Evolutionary conservation across 2,113 vertebrate genomes (phyloP).

Genomic region (Sceloporus undulatus): DNA sequence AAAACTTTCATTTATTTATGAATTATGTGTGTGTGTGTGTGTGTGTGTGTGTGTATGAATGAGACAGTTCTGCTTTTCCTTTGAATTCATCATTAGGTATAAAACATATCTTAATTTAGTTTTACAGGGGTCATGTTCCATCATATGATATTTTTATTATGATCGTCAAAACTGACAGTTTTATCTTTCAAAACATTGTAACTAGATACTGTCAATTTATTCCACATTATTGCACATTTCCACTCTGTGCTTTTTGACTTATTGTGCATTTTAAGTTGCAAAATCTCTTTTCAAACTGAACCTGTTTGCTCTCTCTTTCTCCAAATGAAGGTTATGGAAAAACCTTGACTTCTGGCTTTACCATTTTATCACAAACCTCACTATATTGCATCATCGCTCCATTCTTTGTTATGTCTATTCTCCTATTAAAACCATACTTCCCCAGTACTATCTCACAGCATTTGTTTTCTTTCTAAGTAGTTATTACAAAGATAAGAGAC

Average conservation of each 20-base stretch:
- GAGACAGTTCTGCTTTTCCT: too few species aligned
- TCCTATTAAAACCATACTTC: neutral
- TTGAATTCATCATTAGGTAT: too few species aligned
- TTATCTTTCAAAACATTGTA: neutral
- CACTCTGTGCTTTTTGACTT: neutral
- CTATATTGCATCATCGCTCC: neutral
- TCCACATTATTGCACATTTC: neutral
- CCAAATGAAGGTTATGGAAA: neutral
- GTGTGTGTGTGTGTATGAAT: too few species aligned
- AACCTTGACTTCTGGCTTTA: neutral
- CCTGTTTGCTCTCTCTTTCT: neutral
- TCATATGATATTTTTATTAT: neutral
- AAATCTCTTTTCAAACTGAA: neutral
- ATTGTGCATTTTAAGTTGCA: neutral
- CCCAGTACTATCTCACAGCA: neutral
- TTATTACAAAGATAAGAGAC: neutral
- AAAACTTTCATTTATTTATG: too few species aligned
- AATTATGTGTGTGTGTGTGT: too few species aligned
- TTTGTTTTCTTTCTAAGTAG: neutral
- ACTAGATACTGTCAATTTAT: neutral
- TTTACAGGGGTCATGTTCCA: too few species aligned
- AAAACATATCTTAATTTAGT: neutral
- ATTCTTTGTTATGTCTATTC: neutral
- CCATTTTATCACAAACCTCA: neutral
- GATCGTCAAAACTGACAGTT: neutral